Evolutionary conservation across 2,113 vertebrate species (phyloP).

Genomic region (Machaerirhynchus nigripectus): DNA sequence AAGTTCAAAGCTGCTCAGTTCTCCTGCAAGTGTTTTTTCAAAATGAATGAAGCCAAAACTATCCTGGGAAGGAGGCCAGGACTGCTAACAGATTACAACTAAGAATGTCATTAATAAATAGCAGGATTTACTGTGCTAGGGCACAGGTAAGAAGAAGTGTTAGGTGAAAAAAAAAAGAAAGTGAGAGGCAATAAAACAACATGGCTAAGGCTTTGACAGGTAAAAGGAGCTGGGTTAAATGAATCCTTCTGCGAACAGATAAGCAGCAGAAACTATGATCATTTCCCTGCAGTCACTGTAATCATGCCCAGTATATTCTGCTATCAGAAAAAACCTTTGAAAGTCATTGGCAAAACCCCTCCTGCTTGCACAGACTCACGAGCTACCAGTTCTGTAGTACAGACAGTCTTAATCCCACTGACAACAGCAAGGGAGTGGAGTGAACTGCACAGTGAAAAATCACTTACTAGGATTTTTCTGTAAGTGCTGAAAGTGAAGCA

Average conservation of each 20-base stretch:
- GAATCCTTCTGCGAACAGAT: background rate
- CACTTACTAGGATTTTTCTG: background rate
- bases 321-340: background rate
- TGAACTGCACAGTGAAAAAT: background rate
- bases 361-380: background rate
- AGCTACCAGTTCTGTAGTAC: background rate
- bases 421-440: background rate
- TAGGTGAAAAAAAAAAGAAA: background rate
- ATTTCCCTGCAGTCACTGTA: background rate
- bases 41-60: background rate
- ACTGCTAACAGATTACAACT: background rate
- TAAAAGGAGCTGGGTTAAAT: background rate
- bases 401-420: background rate
- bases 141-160: background rate
- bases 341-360: background rate
- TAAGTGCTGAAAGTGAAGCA: background rate
- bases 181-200: background rate
- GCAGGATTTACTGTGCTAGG: background rate
- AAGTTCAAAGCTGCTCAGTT: background rate
- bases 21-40: background rate
- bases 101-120: background rate
- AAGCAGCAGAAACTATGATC: background rate
- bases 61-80: background rate
- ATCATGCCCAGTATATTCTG: too few relatives aligned
- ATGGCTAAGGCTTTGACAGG: background rate